phyloP scores from a whole-genome alignment of 2,888 invertebrate genomes.

The Dinocampus coccinellae region DNA sequence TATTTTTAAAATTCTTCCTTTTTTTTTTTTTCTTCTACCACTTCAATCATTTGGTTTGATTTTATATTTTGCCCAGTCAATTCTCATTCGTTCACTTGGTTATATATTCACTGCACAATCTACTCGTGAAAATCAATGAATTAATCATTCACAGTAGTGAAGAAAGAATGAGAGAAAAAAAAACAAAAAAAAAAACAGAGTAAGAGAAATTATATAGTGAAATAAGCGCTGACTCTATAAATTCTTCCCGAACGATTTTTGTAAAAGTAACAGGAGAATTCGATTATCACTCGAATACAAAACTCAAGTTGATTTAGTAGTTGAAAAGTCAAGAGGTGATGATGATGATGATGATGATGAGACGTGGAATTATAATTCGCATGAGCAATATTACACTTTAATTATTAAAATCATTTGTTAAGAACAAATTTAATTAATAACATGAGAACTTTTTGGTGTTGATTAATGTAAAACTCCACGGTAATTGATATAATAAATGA shows the following conservation, averaged over 20 bases:
- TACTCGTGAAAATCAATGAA: slow-evolving; percentile 4
- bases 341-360: neutral
- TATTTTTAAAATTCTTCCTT: neutral
- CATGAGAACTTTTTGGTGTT: neutral
- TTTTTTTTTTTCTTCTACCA: neutral
- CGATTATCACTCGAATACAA: neutral
- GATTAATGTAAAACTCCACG: neutral
- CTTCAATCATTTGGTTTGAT: neutral
- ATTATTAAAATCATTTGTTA: neutral
- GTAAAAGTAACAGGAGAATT: neutral
- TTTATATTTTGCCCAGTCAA: neutral
- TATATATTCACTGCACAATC: neutral
- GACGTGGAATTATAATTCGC: neutral
- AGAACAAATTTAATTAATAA: neutral
- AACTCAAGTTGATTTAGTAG: neutral
- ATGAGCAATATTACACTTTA: neutral
- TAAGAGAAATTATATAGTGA: too few species aligned
- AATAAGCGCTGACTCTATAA: neutral
- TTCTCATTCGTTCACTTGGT: neutral
- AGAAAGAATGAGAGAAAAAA: neutral
- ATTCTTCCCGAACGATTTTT: neutral
- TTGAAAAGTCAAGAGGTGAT: neutral
- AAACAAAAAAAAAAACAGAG: neutral
- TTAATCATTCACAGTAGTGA: neutral
- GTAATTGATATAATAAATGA: neutral